A percentile compares a stretch with the other conserved stretches of the same genome.
Evolutionary conservation across 2,797 vertebrate genomes (phyloP).

Genomic region (Tenualosa thibaudeaui): DNA sequence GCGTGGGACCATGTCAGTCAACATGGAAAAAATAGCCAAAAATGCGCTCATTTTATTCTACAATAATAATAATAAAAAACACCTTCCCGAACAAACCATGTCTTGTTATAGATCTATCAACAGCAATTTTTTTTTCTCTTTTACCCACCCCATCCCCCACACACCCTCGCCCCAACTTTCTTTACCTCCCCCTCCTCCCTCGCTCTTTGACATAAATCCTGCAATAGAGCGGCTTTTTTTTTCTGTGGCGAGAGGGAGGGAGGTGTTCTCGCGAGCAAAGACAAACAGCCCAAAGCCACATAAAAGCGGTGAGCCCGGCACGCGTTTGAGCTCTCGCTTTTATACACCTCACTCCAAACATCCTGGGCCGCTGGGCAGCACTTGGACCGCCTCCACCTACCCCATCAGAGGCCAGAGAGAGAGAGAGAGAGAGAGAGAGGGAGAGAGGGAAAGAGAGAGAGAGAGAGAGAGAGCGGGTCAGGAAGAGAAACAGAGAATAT

Average conservation of each 20-base stretch:
- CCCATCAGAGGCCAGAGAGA: constrained; percentile 10
- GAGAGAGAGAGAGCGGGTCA: not conserved
- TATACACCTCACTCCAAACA: constrained; percentile 52
- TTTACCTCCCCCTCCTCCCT: constrained; percentile 33
- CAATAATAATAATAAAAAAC: constrained; percentile 26
- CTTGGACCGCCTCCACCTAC: constrained; percentile 48
- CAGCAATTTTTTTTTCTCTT: constrained; percentile 45
- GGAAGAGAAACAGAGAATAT: not conserved
- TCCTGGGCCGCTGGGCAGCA: constrained; percentile 36
- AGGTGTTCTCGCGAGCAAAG: constrained; percentile 33
- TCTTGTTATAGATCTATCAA: constrained; percentile 58
- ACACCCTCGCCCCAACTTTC: constrained; percentile 26
- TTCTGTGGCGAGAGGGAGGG: not conserved
- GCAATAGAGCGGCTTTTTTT: constrained; percentile 35
- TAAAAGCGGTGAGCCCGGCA: not conserved
- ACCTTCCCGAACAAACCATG: constrained; percentile 52
- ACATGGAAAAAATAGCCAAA: constrained; percentile 56
- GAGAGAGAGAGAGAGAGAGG: not conserved
- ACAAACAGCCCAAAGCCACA: constrained; percentile 46
- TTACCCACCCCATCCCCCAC: constrained; percentile 35
- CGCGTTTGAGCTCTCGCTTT: constrained; percentile 44
- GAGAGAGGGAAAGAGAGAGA: not conserved
- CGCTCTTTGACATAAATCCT: constrained; percentile 48
- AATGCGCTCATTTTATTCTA: constrained; percentile 42
- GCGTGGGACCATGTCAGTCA: constrained; percentile 59